Evolutionary conservation across 2,797 vertebrate genomes (phyloP).

Genomic region (Acanthis flammea): DNA sequence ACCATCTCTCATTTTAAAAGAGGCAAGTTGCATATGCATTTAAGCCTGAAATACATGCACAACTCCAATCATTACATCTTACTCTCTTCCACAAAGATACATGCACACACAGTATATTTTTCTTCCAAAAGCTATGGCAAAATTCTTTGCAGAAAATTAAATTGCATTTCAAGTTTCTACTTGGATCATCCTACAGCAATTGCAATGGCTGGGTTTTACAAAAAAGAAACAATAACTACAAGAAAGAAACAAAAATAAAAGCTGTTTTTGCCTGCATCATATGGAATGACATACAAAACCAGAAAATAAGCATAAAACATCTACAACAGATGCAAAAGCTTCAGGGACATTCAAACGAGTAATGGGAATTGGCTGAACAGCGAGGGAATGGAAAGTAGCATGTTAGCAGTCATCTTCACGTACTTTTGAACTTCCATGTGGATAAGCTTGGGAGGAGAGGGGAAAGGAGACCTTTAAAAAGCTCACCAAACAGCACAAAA

Average conservation of each 20-base stretch:
- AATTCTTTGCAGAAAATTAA: background rate
- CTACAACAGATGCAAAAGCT: background rate
- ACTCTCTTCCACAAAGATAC: background rate
- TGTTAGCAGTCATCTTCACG: background rate
- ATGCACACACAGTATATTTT: background rate
- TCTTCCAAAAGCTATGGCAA: background rate
- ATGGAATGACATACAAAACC: background rate
- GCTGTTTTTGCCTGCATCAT: background rate
- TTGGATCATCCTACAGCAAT: background rate
- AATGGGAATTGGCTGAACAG: background rate
- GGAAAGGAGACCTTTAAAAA: conserved; percentile 24
- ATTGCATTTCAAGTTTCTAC: background rate
- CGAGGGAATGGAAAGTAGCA: background rate
- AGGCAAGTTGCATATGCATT: background rate
- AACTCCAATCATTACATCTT: background rate
- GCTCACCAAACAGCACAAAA: background rate
- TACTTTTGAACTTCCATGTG: background rate
- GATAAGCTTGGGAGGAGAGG: background rate
- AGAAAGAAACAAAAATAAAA: background rate
- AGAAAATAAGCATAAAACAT: background rate
- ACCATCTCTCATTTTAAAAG: background rate
- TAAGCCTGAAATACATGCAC: background rate
- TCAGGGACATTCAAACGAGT: background rate
- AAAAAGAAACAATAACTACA: background rate
- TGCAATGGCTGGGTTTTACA: background rate